Evolutionary conservation across 2,113 vertebrate genomes (phyloP).

Genomic region (Aleadryas rufinucha): DNA sequence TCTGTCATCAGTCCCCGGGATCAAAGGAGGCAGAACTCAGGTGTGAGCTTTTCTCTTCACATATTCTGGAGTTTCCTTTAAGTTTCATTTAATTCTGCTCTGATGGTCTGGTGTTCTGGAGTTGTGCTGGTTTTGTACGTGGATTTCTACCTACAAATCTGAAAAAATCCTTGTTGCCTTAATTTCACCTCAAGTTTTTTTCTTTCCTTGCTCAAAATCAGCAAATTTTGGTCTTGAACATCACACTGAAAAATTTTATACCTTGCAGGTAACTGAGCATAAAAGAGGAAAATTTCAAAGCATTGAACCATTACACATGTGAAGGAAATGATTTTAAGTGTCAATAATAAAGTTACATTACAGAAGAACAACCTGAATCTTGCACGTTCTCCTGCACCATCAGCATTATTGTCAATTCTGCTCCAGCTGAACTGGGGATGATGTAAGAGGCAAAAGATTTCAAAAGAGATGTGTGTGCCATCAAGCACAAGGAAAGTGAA

Average conservation of each 20-base stretch:
- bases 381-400: not conserved
- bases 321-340: not conserved
- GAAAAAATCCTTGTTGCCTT: not conserved
- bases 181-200: not conserved
- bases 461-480: not conserved
- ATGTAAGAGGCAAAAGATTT: not conserved
- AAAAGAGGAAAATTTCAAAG: not conserved
- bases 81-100: not conserved
- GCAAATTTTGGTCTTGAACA: not conserved
- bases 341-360: not conserved
- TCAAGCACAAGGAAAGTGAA: not conserved
- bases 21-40: not conserved
- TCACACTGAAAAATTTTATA: not conserved
- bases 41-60: not conserved
- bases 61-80: not conserved
- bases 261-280: not conserved
- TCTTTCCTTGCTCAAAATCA: not conserved
- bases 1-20: not conserved
- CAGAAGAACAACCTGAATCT: not conserved
- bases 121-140: not conserved
- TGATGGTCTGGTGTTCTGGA: not conserved
- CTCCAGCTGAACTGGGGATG: not conserved
- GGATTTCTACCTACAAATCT: not conserved
- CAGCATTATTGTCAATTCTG: not conserved
- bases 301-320: not conserved